Conservation (phyloP, 1,140 invertebrate species). For the Papilio polytes region DNA sequence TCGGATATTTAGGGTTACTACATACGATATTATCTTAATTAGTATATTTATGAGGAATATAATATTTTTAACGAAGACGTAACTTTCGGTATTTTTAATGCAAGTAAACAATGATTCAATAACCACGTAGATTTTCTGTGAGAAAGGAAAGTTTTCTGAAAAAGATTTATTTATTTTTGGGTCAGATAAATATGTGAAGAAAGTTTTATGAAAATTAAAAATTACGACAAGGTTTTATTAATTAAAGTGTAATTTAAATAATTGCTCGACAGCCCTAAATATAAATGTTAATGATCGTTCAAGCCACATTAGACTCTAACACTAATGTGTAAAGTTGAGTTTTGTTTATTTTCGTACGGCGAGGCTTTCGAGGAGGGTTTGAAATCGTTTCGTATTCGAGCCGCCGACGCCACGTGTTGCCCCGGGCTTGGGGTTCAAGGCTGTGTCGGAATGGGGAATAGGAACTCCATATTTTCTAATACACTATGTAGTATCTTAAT, state of each 20-base stretch:
- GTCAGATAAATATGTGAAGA: background rate
- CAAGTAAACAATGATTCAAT: no score
- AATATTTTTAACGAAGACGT: no score
- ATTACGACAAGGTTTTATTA: background rate
- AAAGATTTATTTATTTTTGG: background rate
- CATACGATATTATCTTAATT: background rate
- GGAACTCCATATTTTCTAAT: slow-evolving; percentile 41
- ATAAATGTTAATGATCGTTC: slow-evolving; percentile 51
- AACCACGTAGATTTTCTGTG: background rate
- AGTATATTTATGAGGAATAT: no score
- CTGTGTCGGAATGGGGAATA: slow-evolving; percentile 54
- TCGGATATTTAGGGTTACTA: slow-evolving; percentile 48
- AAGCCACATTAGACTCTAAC: slow-evolving; percentile 55
- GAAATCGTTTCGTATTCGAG: slow-evolving; percentile 66
- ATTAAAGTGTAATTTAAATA: slow-evolving; percentile 38
- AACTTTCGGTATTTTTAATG: no score
- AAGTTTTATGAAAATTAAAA: background rate
- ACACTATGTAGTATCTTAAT: no score
- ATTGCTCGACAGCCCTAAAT: slow-evolving; percentile 51
- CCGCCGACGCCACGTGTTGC: slow-evolving; percentile 68
- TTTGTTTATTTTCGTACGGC: slow-evolving; percentile 46
- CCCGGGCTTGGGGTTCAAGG: slow-evolving; percentile 66
- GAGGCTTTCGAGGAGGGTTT: slow-evolving; percentile 63
- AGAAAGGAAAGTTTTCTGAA: background rate
- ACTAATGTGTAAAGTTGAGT: slow-evolving; percentile 51